A percentile compares a stretch with the other conserved stretches of the same genome.
Evolutionary conservation across 2,888 invertebrate genomes (phyloP).

Genomic region (Heliconius ethilla): DNA sequence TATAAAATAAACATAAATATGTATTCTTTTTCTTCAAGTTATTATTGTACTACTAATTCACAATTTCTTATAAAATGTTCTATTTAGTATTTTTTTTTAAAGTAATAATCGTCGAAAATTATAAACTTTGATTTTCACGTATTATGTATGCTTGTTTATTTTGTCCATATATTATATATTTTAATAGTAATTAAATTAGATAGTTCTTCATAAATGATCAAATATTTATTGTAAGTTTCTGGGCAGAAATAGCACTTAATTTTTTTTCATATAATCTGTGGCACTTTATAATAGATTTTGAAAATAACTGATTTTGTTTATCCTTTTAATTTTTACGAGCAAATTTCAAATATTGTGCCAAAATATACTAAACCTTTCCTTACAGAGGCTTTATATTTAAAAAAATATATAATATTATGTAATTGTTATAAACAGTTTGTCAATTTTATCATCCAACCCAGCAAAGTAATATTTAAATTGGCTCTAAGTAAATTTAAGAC

Average conservation of each 20-base stretch:
- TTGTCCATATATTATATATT: conserved; percentile 16
- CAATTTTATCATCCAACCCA: not conserved
- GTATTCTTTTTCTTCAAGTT: conserved; percentile 34
- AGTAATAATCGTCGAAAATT: not conserved
- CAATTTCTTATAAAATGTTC: conserved; percentile 7
- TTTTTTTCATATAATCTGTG: not conserved
- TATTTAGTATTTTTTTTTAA: conserved; percentile 12
- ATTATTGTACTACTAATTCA: not conserved
- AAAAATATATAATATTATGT: not conserved
- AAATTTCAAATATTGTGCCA: conserved; percentile 9
- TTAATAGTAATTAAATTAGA: not conserved
- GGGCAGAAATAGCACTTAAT: not conserved
- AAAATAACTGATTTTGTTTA: not conserved
- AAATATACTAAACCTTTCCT: not conserved
- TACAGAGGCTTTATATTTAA: conserved; percentile 9
- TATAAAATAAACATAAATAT: conserved; percentile 21
- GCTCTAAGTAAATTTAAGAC: conserved; percentile 19
- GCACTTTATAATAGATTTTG: not conserved
- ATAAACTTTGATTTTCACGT: not conserved
- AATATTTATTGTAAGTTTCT: not conserved
- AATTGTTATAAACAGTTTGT: conserved; percentile 5
- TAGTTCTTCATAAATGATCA: conserved; percentile 1
- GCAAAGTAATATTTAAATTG: conserved; percentile 3
- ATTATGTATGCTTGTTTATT: conserved; percentile 13
- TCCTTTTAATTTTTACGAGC: not conserved